A percentile compares a stretch with the other conserved stretches of the same genome.
Evolutionary conservation across 2,797 vertebrate species (phyloP).

Genomic region (Champsocephalus gunnari): DNA sequence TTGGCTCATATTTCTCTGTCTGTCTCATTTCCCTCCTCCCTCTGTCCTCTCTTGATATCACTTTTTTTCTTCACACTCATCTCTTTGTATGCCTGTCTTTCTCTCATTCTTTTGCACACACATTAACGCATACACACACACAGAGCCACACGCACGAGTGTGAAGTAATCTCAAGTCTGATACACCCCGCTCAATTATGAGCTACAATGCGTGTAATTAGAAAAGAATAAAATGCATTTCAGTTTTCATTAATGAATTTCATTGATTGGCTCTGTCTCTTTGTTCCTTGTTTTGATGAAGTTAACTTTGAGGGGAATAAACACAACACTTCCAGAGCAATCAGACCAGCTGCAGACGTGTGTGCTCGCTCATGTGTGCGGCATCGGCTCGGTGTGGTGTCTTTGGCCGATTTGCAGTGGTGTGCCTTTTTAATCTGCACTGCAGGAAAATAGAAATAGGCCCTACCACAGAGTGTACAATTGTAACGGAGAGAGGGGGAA

Average conservation of each 20-base stretch:
- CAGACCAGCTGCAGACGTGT: slow-evolving; percentile 44
- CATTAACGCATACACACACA: neutral
- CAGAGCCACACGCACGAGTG: slow-evolving; percentile 45
- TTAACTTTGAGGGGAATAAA: slow-evolving; percentile 81
- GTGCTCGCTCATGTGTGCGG: slow-evolving; percentile 47
- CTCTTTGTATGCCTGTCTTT: slow-evolving; percentile 60
- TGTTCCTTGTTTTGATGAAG: slow-evolving; percentile 83
- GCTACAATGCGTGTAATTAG: slow-evolving; percentile 87
- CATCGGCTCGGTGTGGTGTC: slow-evolving; percentile 43
- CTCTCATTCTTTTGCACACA: slow-evolving; percentile 26
- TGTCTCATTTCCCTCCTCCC: slow-evolving; percentile 55
- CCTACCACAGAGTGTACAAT: slow-evolving; percentile 64
- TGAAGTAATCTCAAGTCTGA: slow-evolving; percentile 81
- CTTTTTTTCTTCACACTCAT: slow-evolving; percentile 53
- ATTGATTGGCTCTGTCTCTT: slow-evolving; percentile 83
- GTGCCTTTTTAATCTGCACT: slow-evolving; percentile 74
- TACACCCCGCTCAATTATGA: slow-evolving; percentile 84
- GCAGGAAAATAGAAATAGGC: slow-evolving; percentile 71
- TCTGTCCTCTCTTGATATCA: slow-evolving; percentile 60
- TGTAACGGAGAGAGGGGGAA: slow-evolving; percentile 48
- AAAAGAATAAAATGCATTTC: slow-evolving; percentile 85
- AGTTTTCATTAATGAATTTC: slow-evolving; percentile 84
- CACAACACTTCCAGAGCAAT: slow-evolving; percentile 73
- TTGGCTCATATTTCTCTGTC: slow-evolving; percentile 53
- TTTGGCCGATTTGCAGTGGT: slow-evolving; percentile 61